Evolutionary conservation across 2,888 invertebrate genomes (phyloP).

Genomic region (Brachyptera putata): DNA sequence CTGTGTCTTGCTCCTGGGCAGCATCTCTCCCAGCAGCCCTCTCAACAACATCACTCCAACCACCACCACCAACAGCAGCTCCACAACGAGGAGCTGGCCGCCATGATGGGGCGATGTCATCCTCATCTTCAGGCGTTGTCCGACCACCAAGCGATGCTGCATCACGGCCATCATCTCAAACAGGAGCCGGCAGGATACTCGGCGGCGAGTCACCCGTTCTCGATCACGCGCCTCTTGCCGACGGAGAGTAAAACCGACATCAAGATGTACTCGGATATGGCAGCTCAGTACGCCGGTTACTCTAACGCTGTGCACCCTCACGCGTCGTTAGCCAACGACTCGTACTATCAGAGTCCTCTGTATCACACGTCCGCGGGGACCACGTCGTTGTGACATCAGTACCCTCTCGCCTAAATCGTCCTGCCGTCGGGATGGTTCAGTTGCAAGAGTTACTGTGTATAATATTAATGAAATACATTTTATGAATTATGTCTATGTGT

Average conservation of each 20-base stretch:
- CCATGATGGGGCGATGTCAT: slow-evolving; percentile 61
- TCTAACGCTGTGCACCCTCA: slow-evolving; percentile 30
- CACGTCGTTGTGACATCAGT: slow-evolving; percentile 83
- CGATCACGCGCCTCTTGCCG: slow-evolving; percentile 88
- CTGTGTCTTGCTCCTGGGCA: slow-evolving; percentile 47
- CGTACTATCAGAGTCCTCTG: slow-evolving; percentile 79
- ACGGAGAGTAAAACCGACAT: slow-evolving; percentile 83
- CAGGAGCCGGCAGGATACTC: slow-evolving; percentile 69
- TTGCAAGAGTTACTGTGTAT: neutral
- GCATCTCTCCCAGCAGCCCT: slow-evolving; percentile 44
- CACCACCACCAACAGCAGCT: slow-evolving; percentile 51
- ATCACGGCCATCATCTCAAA: slow-evolving; percentile 62
- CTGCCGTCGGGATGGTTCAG: neutral
- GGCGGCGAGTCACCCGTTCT: slow-evolving; percentile 87
- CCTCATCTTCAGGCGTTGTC: slow-evolving; percentile 43
- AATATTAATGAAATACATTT: neutral
- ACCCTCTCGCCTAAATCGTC: slow-evolving; percentile 72
- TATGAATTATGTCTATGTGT: neutral
- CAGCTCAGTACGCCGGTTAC: slow-evolving; percentile 54
- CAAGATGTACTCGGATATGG: slow-evolving; percentile 87
- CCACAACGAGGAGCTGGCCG: slow-evolving; percentile 57
- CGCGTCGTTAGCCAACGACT: slow-evolving; percentile 57
- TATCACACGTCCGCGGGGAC: slow-evolving; percentile 63
- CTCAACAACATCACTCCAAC: slow-evolving; percentile 54
- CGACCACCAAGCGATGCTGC: slow-evolving; percentile 49